Evolutionary conservation across 2,888 invertebrate genomes (phyloP).

Genomic region (Temnothorax unifasciatus): DNA sequence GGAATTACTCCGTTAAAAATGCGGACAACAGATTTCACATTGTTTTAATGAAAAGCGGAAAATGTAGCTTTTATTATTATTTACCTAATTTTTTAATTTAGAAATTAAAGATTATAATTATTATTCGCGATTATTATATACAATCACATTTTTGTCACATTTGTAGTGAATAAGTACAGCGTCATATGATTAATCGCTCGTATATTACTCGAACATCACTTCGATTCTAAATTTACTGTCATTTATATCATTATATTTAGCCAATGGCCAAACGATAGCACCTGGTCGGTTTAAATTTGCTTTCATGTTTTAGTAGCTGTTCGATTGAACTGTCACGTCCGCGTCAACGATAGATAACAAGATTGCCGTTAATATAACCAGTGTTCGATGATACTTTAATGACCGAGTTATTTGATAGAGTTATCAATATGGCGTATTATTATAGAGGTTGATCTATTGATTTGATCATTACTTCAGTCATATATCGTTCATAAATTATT

Average conservation of each 20-base stretch:
- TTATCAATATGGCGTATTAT: conserved; percentile 3
- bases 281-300: conserved; percentile 57
- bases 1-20: neutral
- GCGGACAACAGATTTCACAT: neutral
- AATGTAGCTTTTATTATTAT: neutral
- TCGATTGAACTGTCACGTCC: conserved; percentile 22
- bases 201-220: neutral
- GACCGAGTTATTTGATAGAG: conserved; percentile 8
- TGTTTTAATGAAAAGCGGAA: conserved; percentile 6
- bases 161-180: neutral
- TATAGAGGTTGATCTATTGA: neutral
- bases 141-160: neutral
- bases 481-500: neutral
- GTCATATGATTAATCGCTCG: neutral
- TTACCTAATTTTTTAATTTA: neutral
- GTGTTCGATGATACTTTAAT: conserved; percentile 19
- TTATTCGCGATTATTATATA: too few relatives aligned
- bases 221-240: conserved; percentile 4
- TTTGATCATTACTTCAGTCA: neutral
- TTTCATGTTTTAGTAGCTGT: conserved; percentile 14
- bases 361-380: neutral
- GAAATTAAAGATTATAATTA: neutral
- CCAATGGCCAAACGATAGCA: conserved; percentile 23
- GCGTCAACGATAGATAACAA: conserved; percentile 21
- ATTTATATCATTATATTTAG: conserved; percentile 46